A percentile compares a stretch with the other conserved stretches of the same genome.
Evolutionary conservation across 2,888 invertebrate species (phyloP).

Genomic region (Lobophora halterata): DNA sequence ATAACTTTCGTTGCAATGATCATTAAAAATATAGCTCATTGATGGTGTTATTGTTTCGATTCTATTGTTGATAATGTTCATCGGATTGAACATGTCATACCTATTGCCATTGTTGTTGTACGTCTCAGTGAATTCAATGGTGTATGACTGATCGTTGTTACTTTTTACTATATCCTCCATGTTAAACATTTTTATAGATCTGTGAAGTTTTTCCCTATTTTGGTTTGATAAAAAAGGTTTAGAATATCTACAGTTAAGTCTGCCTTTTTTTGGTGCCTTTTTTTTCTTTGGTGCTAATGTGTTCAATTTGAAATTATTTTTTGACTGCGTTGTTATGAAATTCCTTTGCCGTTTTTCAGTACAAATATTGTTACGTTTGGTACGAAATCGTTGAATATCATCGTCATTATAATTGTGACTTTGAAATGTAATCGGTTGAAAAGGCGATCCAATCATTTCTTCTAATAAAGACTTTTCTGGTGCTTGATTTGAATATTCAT

Average conservation of each 20-base stretch:
- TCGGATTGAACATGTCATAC: background rate
- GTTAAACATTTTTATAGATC: slow-evolving; percentile 14
- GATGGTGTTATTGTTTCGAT: slow-evolving; percentile 11
- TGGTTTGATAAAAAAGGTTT: slow-evolving; percentile 13
- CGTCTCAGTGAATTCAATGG: slow-evolving; percentile 40
- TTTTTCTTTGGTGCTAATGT: slow-evolving; percentile 15
- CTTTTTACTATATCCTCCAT: slow-evolving; percentile 8
- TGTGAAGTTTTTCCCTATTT: slow-evolving; percentile 15
- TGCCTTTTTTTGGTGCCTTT: slow-evolving; percentile 3
- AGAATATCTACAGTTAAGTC: background rate
- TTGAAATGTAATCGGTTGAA: slow-evolving; percentile 39
- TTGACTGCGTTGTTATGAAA: slow-evolving; percentile 45
- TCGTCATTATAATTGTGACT: slow-evolving; percentile 43
- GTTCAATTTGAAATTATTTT: slow-evolving; percentile 39
- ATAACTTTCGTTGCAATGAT: background rate
- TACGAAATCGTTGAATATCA: slow-evolving; percentile 1
- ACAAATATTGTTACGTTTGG: slow-evolving; percentile 1
- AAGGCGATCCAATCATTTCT: no score
- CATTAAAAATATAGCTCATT: slow-evolving; percentile 4
- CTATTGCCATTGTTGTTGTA: slow-evolving; percentile 3
- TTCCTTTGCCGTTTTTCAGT: slow-evolving; percentile 25
- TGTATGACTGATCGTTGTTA: slow-evolving; percentile 30
- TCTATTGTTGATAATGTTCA: background rate
- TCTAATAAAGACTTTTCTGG: no score
- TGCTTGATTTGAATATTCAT: no score